Conservation (phyloP, 2,797 vertebrate genomes). For the Streptopelia turtur region DNA sequence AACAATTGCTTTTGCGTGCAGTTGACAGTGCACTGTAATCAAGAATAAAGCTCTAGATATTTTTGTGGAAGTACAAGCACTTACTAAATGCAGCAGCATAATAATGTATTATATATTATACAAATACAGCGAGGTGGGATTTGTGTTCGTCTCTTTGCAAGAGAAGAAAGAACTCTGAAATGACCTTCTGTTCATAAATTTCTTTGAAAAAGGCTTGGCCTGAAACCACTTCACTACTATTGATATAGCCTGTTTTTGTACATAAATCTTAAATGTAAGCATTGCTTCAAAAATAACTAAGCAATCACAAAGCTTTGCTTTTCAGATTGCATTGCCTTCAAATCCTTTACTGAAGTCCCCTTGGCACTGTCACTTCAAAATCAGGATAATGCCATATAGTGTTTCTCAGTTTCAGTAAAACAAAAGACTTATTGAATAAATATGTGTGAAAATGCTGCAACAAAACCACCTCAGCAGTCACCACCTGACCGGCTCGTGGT, state of each 20-base stretch:
- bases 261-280: conserved; percentile 71
- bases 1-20: not conserved
- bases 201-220: conserved; percentile 55
- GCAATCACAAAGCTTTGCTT: conserved; percentile 77
- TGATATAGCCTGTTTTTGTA: conserved; percentile 55
- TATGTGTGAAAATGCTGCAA: conserved; percentile 79
- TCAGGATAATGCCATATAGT: conserved; percentile 71
- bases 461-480: conserved; percentile 76
- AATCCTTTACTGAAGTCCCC: conserved; percentile 68
- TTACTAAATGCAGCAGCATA: conserved; percentile 29
- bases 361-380: conserved; percentile 79
- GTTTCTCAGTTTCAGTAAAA: conserved; percentile 76
- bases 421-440: conserved; percentile 84
- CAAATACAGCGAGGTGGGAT: conserved; percentile 43
- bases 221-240: conserved; percentile 50
- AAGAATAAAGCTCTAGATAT: conserved; percentile 39
- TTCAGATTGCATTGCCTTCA: conserved; percentile 76
- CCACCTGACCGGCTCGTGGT: conserved; percentile 71
- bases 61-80: conserved; percentile 30
- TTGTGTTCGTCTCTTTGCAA: conserved; percentile 45
- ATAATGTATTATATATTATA: conserved; percentile 54
- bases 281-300: conserved; percentile 74
- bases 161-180: conserved; percentile 27
- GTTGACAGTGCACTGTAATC: not conserved
- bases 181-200: conserved; percentile 59